Base-by-base conservation (phyloP, 2,888 invertebrate species). In the Phyllotreta cruciferae region DNA sequence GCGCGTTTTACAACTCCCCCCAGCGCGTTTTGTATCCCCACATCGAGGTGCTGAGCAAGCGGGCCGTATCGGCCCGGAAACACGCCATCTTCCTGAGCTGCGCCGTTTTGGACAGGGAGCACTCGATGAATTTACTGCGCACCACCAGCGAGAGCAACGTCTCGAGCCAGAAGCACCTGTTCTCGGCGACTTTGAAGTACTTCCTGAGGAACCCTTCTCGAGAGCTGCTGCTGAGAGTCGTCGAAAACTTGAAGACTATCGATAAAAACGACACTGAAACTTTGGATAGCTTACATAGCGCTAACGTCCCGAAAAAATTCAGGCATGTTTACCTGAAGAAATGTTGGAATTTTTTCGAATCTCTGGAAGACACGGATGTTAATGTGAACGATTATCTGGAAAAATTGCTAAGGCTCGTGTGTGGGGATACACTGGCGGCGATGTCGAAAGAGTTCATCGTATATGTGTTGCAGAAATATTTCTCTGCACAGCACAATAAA, bases 1-100 rank as follows among this genome's bases (percentile, higher is more conserved):
- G 68, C 13, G 47, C 65, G 3, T 58, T 72, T 45, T 70, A 70
- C 37, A 62, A 56, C 38, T 63, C 69, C 3, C 65, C 63, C 9
- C 72, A 73, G 62, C 61, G 64, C 6, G 7, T 63, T 34, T 60
- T 68, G 1, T 50, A 55, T 6, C 14, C 53, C 1, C 61, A 66
- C 36, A 54, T 72, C 36, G 62, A 69, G 14, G 35, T 42, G 38
- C 52, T 73, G 42, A 44, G 54, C 36, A 62, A 61, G 6, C 56
- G 56, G 41, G 70, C 72, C 2, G 63, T 72, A 3, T 73, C 73
- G 2, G 64, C 60, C 0, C 57, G 70, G 61, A 73, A 73, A 61
- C 73, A 73, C 35, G 69, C 70, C 9, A 44, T 68, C 7, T 70
- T 60, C 44, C 45, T 73, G 34, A 66, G 66, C 6, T 72, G 71